Percentiles rank a stretch among this genome's conserved stretches.
These are phyloP conservation scores for Cinclus mexicanus DNA, from an alignment of 2,113 vertebrate species.

Conservation along the genomic window DNA sequence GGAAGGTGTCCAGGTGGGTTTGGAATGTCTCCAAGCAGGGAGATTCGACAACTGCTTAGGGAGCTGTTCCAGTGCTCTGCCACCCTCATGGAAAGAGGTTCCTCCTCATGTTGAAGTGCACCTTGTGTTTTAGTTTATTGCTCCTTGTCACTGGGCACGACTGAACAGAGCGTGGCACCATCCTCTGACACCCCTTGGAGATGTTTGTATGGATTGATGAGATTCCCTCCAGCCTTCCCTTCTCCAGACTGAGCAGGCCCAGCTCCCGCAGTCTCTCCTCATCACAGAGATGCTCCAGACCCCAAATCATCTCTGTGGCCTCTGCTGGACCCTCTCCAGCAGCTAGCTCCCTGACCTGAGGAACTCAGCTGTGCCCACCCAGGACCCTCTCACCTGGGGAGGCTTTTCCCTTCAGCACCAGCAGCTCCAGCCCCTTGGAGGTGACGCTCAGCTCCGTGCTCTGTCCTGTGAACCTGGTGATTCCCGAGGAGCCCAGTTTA, in stretches of 20 bases:
- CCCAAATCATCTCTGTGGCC: not conserved
- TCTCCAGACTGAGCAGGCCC: not conserved
- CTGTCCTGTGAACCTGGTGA: slow-evolving; percentile 56
- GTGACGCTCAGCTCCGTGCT: slow-evolving; percentile 86
- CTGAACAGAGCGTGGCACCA: not conserved
- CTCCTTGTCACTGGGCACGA: not conserved
- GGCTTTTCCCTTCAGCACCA: slow-evolving; percentile 81
- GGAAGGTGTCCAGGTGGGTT: not conserved
- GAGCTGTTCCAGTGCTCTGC: not conserved
- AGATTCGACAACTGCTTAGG: not conserved
- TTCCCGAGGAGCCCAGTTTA: slow-evolving; percentile 56
- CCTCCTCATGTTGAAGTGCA: not conserved
- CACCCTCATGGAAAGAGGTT: not conserved
- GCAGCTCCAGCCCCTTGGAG: slow-evolving; percentile 76
- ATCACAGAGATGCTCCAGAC: not conserved
- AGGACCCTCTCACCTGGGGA: slow-evolving; percentile 78
- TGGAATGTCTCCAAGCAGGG: not conserved
- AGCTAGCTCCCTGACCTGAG: not conserved
- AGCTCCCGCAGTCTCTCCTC: not conserved
- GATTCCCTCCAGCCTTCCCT: not conserved
- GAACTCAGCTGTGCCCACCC: fast-evolving
- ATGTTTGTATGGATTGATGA: not conserved
- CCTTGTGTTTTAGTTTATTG: not conserved
- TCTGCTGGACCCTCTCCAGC: not conserved
- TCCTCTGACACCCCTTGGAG: not conserved